Percentiles rank a stretch among this genome's conserved stretches.
Evolutionary conservation across 1,140 invertebrate genomes (phyloP).

Genomic region (Aphis craccivora): DNA sequence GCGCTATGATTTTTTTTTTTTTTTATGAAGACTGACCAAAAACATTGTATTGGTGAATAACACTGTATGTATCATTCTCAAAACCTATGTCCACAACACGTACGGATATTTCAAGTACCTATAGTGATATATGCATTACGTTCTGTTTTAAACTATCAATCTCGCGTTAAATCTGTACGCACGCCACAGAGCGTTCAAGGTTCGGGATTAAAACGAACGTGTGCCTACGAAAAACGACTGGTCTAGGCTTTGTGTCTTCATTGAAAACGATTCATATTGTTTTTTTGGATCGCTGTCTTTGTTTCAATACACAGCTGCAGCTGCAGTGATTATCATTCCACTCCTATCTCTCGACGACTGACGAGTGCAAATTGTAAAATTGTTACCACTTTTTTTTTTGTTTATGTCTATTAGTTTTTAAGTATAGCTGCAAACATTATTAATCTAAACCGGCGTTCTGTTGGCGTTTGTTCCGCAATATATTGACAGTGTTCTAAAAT

Average conservation of each 20-base stretch:
- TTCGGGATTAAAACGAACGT: not conserved
- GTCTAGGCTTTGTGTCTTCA: not conserved
- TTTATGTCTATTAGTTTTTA: not conserved
- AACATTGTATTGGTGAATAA: not conserved
- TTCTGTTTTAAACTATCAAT: not conserved
- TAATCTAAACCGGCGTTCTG: not conserved
- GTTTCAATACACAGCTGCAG: not conserved
- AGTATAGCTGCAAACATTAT: not conserved
- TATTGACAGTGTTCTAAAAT: not conserved
- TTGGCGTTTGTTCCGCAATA: not conserved
- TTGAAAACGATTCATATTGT: not conserved
- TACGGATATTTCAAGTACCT: not conserved
- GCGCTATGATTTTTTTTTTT: not conserved
- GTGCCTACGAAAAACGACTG: not conserved
- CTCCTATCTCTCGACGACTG: not conserved
- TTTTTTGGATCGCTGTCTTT: not conserved
- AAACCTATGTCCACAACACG: not conserved
- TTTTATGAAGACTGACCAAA: not conserved
- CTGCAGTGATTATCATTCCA: not conserved
- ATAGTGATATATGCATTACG: not conserved
- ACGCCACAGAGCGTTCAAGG: not conserved
- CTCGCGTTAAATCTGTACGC: not conserved
- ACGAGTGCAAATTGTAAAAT: not conserved
- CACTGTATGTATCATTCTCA: not conserved
- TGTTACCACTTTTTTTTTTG: not conserved